Base-by-base conservation (phyloP, 2,113 vertebrate genomes). In the Felis chaus region DNA sequence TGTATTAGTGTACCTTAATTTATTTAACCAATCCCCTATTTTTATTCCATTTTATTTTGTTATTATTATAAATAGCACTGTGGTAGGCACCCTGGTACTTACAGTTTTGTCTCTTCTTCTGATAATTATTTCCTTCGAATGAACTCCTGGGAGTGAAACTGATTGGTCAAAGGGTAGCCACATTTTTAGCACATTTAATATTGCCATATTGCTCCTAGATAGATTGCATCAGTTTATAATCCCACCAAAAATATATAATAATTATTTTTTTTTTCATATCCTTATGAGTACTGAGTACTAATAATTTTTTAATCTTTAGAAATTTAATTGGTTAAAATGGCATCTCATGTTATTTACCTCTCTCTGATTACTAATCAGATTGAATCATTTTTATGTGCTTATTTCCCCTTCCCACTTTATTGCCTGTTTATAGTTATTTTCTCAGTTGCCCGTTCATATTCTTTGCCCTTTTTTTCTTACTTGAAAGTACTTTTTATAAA, bases 1-100 rank as follows among this genome's bases (percentile, higher is more conserved):
- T 80, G 9, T 80, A 79, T 74, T 41, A 5, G 18, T 53, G 1
- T 68, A 53, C 27, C 74, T 91, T 76, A 79, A 66, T 86, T 45
- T 65, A 76, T 74, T 80, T 81, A 85, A 76, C 27, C 45, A 90
- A 74, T 21, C n/a, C 12, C 27, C 63, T 95, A 36, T 71, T 78
- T 95, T 94, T 71, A 73, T 88, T 95, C 36, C 9, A 25, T 68
- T 95, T 66, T 68, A 8, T 96, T 95, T 95, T 95, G 36, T 29
- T 88, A 23, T 29, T 88, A 23, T 79, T 74, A 91, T 57, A 92
- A 84, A 81, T 33, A 65, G 7, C 29, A 92, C 73, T 94, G 63
- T 50, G 45, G 10, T 82, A 82, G 87, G 15, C n/a, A 85, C 79
- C 41, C 18, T 83, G 57, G 18, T 78, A 39, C 39, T 74, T 80